Conservation (phyloP, 2,888 invertebrate genomes). For the Noctua pronuba region DNA sequence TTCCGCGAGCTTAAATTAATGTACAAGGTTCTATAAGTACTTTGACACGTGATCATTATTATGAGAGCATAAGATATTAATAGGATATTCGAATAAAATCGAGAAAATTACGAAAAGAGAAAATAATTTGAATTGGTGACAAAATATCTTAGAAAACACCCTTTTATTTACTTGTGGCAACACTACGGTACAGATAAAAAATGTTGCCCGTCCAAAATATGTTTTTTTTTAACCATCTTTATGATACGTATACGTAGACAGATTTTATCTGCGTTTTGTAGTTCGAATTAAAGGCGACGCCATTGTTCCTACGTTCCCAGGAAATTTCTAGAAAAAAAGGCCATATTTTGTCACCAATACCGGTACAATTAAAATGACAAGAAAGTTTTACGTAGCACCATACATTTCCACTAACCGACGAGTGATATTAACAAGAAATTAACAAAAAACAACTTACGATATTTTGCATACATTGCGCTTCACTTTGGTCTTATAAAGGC, state of each 20-base stretch:
- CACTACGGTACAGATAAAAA: not conserved
- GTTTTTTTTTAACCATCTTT: not conserved
- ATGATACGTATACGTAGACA: not conserved
- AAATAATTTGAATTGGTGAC: conserved; percentile 1
- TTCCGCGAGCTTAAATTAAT: not conserved
- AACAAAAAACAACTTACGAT: conserved; percentile 26
- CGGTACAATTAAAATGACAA: conserved; percentile 27
- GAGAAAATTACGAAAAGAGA: not conserved
- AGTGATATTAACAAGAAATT: conserved; percentile 48
- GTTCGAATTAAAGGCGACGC: not conserved
- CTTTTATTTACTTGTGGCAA: not conserved
- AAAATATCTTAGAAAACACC: conserved; percentile 21
- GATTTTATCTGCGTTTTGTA: not conserved
- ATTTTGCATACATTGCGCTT: conserved; percentile 5
- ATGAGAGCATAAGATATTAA: conserved; percentile 11
- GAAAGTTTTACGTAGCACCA: conserved; percentile 64
- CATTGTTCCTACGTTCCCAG: not conserved
- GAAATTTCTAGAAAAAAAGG: not conserved
- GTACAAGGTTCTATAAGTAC: conserved; percentile 31
- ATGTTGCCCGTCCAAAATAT: conserved; percentile 1
- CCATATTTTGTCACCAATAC: conserved; percentile 26
- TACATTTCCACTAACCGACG: conserved; percentile 66
- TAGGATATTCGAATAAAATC: conserved; percentile 21
- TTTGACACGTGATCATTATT: conserved; percentile 29
- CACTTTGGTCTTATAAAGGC: not conserved